Percentiles rank a stretch among this genome's conserved stretches.
Evolutionary conservation across 2,888 invertebrate species (phyloP).

Genomic region (Saturnia pavonia): DNA sequence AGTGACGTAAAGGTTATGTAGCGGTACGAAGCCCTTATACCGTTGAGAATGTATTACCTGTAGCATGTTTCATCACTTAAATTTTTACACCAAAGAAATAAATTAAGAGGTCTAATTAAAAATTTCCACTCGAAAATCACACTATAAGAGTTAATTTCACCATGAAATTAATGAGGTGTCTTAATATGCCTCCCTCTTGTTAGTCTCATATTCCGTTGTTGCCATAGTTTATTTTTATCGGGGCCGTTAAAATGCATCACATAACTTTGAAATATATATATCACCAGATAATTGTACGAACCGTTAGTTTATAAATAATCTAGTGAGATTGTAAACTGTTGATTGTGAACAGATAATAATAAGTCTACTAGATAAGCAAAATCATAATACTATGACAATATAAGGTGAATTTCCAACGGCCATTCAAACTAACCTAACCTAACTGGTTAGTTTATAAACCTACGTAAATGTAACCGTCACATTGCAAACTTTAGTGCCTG

Average conservation of each 20-base stretch:
- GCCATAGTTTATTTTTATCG: not conserved
- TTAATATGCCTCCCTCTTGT: not conserved
- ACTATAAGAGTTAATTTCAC: conserved; percentile 1
- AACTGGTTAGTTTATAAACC: no score
- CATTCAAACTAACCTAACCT: no score
- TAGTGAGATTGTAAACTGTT: no score
- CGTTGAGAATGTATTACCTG: not conserved
- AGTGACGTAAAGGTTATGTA: not conserved
- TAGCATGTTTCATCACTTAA: conserved; percentile 4
- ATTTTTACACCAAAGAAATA: conserved; percentile 1
- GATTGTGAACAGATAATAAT: no score
- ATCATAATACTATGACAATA: no score
- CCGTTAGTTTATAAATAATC: no score
- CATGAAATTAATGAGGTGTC: conserved; percentile 12
- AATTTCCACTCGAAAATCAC: conserved; percentile 13
- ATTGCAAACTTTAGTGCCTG: no score
- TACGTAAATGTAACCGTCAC: no score
- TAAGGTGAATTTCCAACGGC: no score
- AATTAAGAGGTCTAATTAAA: conserved; percentile 13
- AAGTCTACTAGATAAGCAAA: no score
- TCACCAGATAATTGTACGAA: no score
- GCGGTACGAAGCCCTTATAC: conserved; percentile 3
- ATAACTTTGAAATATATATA: not conserved
- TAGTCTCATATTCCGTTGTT: not conserved
- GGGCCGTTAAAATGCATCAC: not conserved